These are phyloP conservation scores for Tenthredo mesomela DNA, from an alignment of 2,888 invertebrate genomes.

Conservation along the genomic window DNA sequence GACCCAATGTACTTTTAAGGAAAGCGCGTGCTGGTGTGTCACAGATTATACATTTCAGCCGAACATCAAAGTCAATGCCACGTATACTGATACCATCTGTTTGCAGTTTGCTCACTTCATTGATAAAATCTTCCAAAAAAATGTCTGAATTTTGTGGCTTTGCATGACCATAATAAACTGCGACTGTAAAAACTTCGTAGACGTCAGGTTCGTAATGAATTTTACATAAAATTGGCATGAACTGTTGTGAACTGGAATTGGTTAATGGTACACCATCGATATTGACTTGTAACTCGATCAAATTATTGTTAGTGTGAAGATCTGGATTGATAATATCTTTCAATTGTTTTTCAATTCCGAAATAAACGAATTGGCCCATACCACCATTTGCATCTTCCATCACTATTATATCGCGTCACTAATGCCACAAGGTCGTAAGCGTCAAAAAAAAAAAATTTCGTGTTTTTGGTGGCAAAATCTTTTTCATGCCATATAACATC, in stretches of 20 bases:
- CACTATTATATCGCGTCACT: no score
- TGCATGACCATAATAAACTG: slow-evolving; percentile 10
- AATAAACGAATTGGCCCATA: slow-evolving; percentile 55
- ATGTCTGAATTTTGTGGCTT: background rate
- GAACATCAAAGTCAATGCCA: background rate
- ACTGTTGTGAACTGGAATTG: background rate
- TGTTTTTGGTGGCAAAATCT: no score
- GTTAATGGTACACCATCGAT: background rate
- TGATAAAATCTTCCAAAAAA: background rate
- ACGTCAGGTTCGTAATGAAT: background rate
- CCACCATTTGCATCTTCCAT: slow-evolving; percentile 51
- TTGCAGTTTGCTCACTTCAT: background rate
- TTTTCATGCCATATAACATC: no score
- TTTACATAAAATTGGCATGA: background rate
- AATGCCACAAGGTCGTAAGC: no score
- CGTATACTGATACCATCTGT: background rate
- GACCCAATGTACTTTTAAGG: no score
- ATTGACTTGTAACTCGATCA: background rate
- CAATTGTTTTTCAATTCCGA: slow-evolving; percentile 49
- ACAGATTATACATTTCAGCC: background rate
- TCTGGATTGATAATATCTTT: background rate
- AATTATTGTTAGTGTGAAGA: background rate
- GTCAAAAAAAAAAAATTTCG: no score
- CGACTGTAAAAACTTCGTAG: background rate
- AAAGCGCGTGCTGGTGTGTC: no score